Base-by-base conservation (phyloP, 2,888 invertebrate genomes). In the Drosophila leonis region DNA sequence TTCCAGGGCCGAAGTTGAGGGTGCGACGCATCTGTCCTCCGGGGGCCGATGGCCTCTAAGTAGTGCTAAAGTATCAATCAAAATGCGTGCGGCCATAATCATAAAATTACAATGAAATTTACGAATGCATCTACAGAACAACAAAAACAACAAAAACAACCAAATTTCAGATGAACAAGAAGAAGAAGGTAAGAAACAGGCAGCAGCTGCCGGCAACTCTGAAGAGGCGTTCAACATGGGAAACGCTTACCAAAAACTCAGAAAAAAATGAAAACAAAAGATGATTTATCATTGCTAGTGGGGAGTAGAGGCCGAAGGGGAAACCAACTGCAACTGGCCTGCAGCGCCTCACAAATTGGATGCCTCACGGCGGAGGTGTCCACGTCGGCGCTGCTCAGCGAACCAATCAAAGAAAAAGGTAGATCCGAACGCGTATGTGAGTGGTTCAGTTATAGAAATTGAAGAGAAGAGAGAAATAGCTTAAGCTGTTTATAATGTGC, bases 21-120 rank as follows among this genome's bases (percentile, higher is more conserved):
- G 66, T 62, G 71, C 64, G 35, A 42, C 54, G 52, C 9, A 49
- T 24, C 29, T 41, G 54, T 59, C 49, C 69, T 56, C 31, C 29
- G 33, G 48, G 35, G 66, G 63, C 51, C 77, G 68, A 66, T 78
- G 82, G 77, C 81, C 83, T 56, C 73, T 78, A 83, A 86, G 82
- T 86, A 83, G 88, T 83, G 86, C 82, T 75, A 88, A 86, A 88
- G 88, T 86, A 86, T 86, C 86, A 86, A 86, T 86, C 88, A 88
- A 88, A 88, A 83, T 88, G 83, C 88, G 84, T 84, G 87, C 84
- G 75, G 89, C 67, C 71, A 83, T 88, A 86, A 88, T 84, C 84
- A 83, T 90, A 86, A 86, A 89, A 90, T 90, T 90, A 88, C 90
- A 75, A 72, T 77, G 87, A 84, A 84, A 80, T 84, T 75, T 86